Evolutionary conservation across 1,140 invertebrate genomes (phyloP).

Genomic region (Teleopsis dalmanni): DNA sequence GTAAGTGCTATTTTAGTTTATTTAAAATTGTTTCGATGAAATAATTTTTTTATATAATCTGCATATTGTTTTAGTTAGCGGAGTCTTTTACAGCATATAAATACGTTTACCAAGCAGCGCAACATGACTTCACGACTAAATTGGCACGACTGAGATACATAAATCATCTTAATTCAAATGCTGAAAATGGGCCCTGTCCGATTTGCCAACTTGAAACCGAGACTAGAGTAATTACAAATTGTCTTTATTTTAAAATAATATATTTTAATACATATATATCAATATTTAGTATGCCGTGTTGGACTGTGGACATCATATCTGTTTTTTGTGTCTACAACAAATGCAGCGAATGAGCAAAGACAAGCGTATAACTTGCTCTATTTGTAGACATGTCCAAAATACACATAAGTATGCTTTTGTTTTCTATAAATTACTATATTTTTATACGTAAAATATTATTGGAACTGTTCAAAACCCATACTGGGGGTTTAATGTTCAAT

Average conservation of each 20-base stretch:
- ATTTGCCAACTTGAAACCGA: conserved; percentile 52
- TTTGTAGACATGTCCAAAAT: conserved; percentile 56
- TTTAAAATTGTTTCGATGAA: not conserved
- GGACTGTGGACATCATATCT: conserved; percentile 38
- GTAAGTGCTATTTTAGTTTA: not conserved
- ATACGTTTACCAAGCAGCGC: conserved; percentile 21
- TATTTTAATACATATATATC: not conserved
- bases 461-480: no score
- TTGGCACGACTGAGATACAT: conserved; percentile 34
- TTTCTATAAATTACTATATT: not conserved
- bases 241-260: not conserved
- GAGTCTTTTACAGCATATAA: conserved; percentile 21
- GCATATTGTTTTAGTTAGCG: conserved; percentile 16
- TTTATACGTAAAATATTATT: no score
- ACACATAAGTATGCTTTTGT: conserved; percentile 17
- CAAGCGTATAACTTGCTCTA: conserved; percentile 49
- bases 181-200: conserved; percentile 57
- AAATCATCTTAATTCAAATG: conserved; percentile 33
- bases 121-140: conserved; percentile 28
- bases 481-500: no score
- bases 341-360: conserved; percentile 7
- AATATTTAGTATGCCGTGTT: conserved; percentile 32
- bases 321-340: conserved; percentile 25
- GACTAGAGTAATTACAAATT: conserved; percentile 19
- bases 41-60: not conserved